Conservation (phyloP, 2,797 vertebrate genomes). For the Orestias chungarensis region DNA sequence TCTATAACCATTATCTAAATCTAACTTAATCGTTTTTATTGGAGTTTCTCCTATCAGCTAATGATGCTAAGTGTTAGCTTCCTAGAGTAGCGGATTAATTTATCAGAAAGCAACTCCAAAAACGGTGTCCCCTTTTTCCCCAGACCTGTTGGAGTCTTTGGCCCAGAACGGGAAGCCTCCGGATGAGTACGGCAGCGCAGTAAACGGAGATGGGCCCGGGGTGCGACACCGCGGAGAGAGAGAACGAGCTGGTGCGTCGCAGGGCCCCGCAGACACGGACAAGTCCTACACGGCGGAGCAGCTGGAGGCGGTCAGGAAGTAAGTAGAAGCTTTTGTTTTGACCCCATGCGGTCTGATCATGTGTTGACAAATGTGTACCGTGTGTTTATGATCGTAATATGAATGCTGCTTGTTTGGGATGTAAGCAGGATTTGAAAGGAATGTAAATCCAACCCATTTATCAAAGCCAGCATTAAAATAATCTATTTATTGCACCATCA, state of each 20-base stretch:
- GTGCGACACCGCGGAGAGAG: constrained; percentile 75
- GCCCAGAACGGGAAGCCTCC: constrained; percentile 81
- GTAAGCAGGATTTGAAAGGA: too few relatives aligned
- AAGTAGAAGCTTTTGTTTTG: constrained; percentile 10
- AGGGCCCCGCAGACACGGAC: constrained; percentile 79
- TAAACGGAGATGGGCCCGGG: constrained; percentile 75
- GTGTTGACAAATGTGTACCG: not conserved
- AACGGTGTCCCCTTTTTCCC: not conserved
- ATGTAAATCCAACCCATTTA: not conserved
- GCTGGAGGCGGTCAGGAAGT: constrained; percentile 93
- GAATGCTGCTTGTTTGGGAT: too few relatives aligned
- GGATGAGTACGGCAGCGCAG: constrained; percentile 63
- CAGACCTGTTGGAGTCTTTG: constrained; percentile 86
- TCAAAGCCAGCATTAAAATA: not conserved
- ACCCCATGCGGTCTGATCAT: not conserved
- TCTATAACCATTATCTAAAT: not conserved
- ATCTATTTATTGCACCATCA: not conserved
- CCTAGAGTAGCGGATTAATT: constrained; percentile 7
- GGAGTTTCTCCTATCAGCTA: too few relatives aligned
- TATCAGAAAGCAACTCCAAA: not conserved
- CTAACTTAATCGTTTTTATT: too few relatives aligned
- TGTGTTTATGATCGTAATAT: not conserved
- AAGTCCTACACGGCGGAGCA: constrained; percentile 91
- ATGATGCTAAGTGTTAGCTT: constrained; percentile 41
- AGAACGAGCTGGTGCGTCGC: constrained; percentile 71